Evolutionary conservation across 2,113 vertebrate genomes (phyloP).

Genomic region (Anolis sagrei): DNA sequence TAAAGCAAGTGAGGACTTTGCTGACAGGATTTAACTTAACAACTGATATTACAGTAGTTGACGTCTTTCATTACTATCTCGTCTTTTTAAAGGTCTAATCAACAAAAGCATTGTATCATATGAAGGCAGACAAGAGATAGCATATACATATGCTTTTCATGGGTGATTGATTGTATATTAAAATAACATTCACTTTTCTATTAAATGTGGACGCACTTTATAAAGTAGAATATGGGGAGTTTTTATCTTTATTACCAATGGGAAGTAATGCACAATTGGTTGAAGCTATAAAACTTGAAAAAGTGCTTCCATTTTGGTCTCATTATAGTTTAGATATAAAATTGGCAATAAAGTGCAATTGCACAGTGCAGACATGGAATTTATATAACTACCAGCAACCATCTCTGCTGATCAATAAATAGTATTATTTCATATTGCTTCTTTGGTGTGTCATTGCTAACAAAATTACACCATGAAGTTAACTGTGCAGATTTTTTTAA

Average conservation of each 20-base stretch:
- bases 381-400: not conserved
- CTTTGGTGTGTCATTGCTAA: conserved; percentile 17
- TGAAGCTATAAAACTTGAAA: conserved; percentile 45
- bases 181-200: not conserved
- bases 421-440: conserved; percentile 16
- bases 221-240: not conserved
- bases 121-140: not conserved
- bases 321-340: conserved; percentile 49
- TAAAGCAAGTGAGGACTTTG: too few relatives aligned
- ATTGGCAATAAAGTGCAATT: conserved; percentile 40
- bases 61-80: too few relatives aligned
- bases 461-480: conserved; percentile 52
- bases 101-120: not conserved
- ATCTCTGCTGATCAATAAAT: not conserved
- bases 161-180: not conserved
- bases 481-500: conserved; percentile 9
- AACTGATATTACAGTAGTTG: too few relatives aligned
- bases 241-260: conserved; percentile 43
- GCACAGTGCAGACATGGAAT: conserved; percentile 26
- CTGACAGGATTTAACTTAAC: too few relatives aligned
- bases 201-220: not conserved
- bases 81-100: too few relatives aligned
- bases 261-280: conserved; percentile 53
- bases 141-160: too few relatives aligned
- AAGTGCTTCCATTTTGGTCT: conserved; percentile 39